A percentile compares a stretch with the other conserved stretches of the same genome.
Conservation (phyloP, 2,888 invertebrate genomes). For the Hofmannophila pseudospretella region DNA sequence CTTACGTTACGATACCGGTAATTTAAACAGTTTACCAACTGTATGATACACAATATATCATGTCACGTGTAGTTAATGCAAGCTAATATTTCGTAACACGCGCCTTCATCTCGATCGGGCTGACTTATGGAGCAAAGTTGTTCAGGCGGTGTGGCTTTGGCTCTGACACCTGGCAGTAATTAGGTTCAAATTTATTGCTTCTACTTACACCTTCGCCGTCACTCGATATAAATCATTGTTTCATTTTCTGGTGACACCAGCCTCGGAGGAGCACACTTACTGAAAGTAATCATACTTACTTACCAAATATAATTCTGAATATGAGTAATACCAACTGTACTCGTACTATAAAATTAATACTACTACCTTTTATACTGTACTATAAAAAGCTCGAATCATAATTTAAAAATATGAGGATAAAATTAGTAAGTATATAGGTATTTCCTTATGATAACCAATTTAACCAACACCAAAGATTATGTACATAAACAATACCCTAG, state of each 20-base stretch:
- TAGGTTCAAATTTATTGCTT: constrained; percentile 61
- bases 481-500: no score
- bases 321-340: no score
- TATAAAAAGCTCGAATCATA: no score
- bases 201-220: constrained; percentile 41
- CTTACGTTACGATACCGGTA: no score
- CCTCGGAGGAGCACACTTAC: not conserved
- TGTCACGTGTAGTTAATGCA: not conserved
- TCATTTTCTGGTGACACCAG: constrained; percentile 26
- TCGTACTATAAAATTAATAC: no score
- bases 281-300: no score
- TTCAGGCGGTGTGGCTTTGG: constrained; percentile 52
- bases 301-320: no score
- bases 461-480: no score
- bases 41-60: constrained; percentile 1
- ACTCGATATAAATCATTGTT: constrained; percentile 35
- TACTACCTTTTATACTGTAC: no score
- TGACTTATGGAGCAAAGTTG: constrained; percentile 64
- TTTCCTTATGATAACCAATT: no score
- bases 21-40: not conserved
- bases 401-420: no score
- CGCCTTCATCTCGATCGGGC: constrained; percentile 48
- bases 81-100: constrained; percentile 5
- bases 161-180: constrained; percentile 68
- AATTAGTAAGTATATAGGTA: no score